These are phyloP conservation scores for Temnothorax rugatulus DNA, from an alignment of 2,888 invertebrate genomes.

Conservation along the genomic window DNA sequence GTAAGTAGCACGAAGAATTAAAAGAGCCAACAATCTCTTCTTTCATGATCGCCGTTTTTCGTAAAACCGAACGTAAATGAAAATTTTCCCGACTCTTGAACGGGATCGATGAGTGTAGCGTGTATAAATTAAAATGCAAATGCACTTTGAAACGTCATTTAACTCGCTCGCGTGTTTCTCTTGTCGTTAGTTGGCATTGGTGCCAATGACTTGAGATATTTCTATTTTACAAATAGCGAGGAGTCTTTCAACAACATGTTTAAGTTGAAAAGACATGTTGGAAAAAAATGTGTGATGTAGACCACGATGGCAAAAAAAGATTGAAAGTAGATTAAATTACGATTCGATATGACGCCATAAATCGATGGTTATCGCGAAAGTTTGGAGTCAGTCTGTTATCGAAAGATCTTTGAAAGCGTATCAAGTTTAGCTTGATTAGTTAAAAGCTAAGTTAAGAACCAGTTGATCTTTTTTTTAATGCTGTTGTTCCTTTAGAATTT, in stretches of 20 bases:
- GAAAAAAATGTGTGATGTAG: neutral
- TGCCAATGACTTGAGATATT: neutral
- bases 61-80: neutral
- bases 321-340: neutral
- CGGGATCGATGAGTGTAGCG: neutral
- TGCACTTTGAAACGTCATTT: neutral
- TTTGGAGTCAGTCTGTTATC: neutral
- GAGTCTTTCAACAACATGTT: neutral
- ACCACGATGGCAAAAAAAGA: neutral
- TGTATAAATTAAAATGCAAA: neutral
- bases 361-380: neutral
- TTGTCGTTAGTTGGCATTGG: neutral
- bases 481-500: neutral
- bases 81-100: neutral
- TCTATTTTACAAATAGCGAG: neutral
- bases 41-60: neutral
- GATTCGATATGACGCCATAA: neutral
- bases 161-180: neutral
- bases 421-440: neutral
- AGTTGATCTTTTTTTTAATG: neutral
- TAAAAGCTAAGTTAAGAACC: neutral
- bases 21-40: neutral
- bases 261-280: neutral
- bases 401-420: conserved; percentile 8
- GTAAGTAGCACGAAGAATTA: conserved; percentile 7